Evolutionary conservation across 2,113 vertebrate genomes (phyloP).

Genomic region (Sitta europaea): DNA sequence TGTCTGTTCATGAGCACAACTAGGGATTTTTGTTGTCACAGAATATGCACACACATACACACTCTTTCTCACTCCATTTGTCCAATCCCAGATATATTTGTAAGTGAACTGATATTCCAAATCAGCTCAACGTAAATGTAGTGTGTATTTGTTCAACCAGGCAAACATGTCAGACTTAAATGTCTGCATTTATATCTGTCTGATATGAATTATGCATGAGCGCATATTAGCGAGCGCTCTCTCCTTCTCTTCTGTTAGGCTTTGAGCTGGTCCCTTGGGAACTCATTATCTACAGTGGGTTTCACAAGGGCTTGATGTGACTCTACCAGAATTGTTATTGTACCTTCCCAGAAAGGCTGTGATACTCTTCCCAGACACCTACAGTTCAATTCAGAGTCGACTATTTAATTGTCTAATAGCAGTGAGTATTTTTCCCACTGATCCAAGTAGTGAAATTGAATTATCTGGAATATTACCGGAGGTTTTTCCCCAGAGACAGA

Average conservation of each 20-base stretch:
- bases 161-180: neutral
- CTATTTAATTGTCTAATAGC: neutral
- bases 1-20: neutral
- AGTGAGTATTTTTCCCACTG: neutral
- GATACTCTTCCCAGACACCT: neutral
- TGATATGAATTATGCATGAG: conserved; percentile 38
- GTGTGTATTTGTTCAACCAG: neutral
- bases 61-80: neutral
- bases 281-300: conserved; percentile 30
- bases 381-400: neutral
- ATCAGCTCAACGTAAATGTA: neutral
- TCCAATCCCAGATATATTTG: neutral
- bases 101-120: neutral
- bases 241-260: neutral
- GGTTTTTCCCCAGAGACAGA: neutral
- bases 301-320: neutral
- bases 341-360: conserved; percentile 37
- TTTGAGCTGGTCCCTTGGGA: neutral
- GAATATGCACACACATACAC: rapidly evolving
- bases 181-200: neutral
- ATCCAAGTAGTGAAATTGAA: neutral
- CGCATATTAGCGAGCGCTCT: neutral
- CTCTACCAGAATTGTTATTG: conserved; percentile 3
- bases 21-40: neutral
- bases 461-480: neutral